Conservation (phyloP, 1,140 invertebrate species). For the Apis florea region DNA sequence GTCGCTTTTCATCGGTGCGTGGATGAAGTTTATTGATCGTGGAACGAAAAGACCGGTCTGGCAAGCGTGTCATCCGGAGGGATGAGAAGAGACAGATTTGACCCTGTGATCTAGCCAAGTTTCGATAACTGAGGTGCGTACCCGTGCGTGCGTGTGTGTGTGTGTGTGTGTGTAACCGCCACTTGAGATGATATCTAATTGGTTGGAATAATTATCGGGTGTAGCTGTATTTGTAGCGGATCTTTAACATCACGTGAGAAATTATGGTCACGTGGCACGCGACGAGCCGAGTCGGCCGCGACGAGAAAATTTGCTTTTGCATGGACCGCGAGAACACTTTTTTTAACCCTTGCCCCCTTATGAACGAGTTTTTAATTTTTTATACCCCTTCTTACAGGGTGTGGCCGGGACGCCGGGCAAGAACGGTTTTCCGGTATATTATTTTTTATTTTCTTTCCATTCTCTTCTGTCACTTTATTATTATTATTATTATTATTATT, state of each 20-base stretch:
- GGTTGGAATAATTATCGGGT: slow-evolving; percentile 54
- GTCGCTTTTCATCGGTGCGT: not conserved
- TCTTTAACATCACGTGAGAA: slow-evolving; percentile 28
- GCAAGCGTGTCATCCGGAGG: not conserved
- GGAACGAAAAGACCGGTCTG: not conserved
- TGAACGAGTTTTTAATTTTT: slow-evolving; percentile 78
- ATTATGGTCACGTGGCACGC: slow-evolving; percentile 14
- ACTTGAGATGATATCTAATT: slow-evolving; percentile 50
- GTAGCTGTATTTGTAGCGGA: not conserved
- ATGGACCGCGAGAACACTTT: slow-evolving; percentile 47
- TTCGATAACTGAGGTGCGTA: slow-evolving; percentile 11
- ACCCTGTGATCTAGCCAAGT: not conserved
- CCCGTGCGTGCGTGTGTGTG: slow-evolving; percentile 19
- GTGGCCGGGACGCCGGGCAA: slow-evolving; percentile 89
- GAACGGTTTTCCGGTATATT: slow-evolving; percentile 93
- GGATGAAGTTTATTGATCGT: not conserved
- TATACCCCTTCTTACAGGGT: slow-evolving; percentile 86
- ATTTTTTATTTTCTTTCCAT: slow-evolving; percentile 81
- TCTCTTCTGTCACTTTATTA: slow-evolving; percentile 58
- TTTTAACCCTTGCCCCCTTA: slow-evolving; percentile 43
- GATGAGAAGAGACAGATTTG: not conserved
- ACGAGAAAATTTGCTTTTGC: slow-evolving; percentile 59
- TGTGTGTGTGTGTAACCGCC: too few species aligned
- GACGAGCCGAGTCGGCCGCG: slow-evolving; percentile 1
- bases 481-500: too few species aligned